A percentile compares a stretch with the other conserved stretches of the same genome.
These are phyloP conservation scores for Chelonoidis abingdonii DNA, from an alignment of 2,113 vertebrate species.

Conservation along the genomic window DNA sequence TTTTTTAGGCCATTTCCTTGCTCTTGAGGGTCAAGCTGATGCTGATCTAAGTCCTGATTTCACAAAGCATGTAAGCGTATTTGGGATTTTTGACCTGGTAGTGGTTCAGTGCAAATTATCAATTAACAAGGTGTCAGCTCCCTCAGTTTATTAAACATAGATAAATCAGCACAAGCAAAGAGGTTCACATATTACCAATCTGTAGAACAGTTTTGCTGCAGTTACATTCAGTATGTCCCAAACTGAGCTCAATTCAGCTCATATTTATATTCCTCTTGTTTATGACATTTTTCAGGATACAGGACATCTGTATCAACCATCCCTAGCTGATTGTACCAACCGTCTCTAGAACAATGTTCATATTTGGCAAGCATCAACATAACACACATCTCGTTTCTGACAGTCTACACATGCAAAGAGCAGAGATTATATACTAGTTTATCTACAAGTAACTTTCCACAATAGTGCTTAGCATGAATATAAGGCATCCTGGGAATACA, in stretches of 20 bases:
- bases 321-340: background rate
- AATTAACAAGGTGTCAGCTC: background rate
- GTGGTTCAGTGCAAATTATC: background rate
- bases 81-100: background rate
- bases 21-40: background rate
- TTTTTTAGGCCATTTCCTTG: slow-evolving; percentile 6
- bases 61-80: background rate
- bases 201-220: background rate
- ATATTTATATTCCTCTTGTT: background rate
- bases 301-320: background rate
- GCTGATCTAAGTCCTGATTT: background rate
- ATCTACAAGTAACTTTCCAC: background rate
- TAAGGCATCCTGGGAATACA: background rate
- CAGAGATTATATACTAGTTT: background rate
- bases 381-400: background rate
- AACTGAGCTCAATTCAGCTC: background rate
- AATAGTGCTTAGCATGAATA: background rate
- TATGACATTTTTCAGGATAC: background rate
- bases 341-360: background rate
- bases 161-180: background rate
- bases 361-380: background rate
- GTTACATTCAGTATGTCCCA: background rate
- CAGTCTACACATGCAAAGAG: background rate
- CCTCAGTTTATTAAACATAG: background rate
- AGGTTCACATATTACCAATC: background rate